phyloP scores from a whole-genome alignment of 2,797 vertebrate species.

The Lithobates pipiens region DNA sequence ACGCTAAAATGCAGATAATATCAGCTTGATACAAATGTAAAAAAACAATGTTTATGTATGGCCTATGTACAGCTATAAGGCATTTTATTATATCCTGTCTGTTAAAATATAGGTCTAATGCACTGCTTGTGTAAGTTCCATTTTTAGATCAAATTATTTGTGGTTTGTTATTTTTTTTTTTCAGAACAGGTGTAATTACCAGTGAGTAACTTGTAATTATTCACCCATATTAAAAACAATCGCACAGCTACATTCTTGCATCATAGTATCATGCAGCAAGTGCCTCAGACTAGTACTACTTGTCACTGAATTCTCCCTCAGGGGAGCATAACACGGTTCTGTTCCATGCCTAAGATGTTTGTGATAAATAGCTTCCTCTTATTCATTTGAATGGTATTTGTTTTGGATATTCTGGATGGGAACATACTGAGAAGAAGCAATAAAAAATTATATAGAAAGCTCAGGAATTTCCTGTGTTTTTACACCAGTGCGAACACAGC shows the following conservation, averaged over 20 bases:
- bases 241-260: background rate
- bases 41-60: background rate
- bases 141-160: background rate
- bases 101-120: background rate
- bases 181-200: background rate
- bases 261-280: background rate
- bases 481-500: constrained; percentile 27
- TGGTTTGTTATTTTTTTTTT: background rate
- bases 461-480: constrained; percentile 55
- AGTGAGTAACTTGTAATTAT: background rate
- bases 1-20: background rate
- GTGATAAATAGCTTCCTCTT: constrained; percentile 60
- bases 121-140: background rate
- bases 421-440: constrained; percentile 33
- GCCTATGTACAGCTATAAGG: background rate
- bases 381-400: constrained; percentile 56
- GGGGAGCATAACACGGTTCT: constrained; percentile 26
- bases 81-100: background rate
- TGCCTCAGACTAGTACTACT: constrained; percentile 16
- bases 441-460: constrained; percentile 44
- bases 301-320: constrained; percentile 20
- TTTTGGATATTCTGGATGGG: constrained; percentile 48
- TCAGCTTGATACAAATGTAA: background rate
- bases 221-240: background rate
- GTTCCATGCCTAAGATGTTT: constrained; percentile 46